Evolutionary conservation across 2,888 invertebrate species (phyloP).

Genomic region (Frankliniella intonsa): DNA sequence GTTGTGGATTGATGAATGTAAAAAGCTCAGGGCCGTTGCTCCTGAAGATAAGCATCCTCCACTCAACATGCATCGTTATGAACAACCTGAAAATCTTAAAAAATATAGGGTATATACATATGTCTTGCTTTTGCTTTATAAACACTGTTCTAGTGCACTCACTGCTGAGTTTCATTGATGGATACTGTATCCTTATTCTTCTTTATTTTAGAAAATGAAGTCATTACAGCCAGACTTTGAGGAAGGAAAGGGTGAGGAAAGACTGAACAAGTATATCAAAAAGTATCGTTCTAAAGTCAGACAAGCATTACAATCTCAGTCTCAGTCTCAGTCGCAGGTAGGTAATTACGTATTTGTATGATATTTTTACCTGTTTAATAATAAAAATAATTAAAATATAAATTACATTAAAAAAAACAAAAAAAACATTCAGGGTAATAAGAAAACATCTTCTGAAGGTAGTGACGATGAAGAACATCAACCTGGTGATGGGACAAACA

Average conservation of each 20-base stretch:
- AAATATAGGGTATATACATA: neutral
- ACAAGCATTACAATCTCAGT: neutral
- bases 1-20: neutral
- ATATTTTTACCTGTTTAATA: neutral
- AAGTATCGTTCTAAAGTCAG: neutral
- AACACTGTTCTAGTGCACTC: neutral
- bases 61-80: neutral
- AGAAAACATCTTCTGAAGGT: neutral
- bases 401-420: no score
- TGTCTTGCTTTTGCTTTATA: neutral
- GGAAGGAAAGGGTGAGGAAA: neutral
- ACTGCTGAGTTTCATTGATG: neutral
- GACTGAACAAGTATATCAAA: neutral
- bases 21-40: neutral
- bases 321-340: neutral
- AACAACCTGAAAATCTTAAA: neutral
- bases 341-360: neutral
- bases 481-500: neutral
- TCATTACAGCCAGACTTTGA: constrained; percentile 7
- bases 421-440: neutral
- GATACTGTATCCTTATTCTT: neutral
- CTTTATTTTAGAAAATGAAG: neutral
- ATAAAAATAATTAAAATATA: neutral
- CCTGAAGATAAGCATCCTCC: neutral
- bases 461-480: neutral